These are phyloP conservation scores for Sesia bembeciformis DNA, from an alignment of 2,888 invertebrate genomes.

Conservation along the genomic window DNA sequence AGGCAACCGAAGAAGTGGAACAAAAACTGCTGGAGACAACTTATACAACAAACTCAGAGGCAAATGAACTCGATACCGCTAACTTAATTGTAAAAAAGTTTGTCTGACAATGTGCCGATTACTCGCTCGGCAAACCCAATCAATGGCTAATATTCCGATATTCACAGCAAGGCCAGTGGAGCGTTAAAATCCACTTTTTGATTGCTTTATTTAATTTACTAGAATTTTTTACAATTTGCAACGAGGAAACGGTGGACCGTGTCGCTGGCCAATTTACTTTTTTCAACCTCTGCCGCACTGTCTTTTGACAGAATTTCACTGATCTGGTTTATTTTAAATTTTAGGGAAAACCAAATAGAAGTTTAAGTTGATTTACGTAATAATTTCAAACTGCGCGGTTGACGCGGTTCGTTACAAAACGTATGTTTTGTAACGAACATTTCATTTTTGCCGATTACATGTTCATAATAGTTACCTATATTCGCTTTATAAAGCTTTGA, in stretches of 20 bases:
- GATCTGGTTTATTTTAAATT: constrained; percentile 4
- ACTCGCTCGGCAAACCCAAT: constrained; percentile 37
- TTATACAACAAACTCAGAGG: constrained; percentile 31
- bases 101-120: constrained; percentile 46
- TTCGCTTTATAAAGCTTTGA: too few relatives aligned
- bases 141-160: constrained; percentile 42
- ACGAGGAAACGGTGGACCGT: constrained; percentile 26
- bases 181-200: constrained; percentile 43
- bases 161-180: constrained; percentile 27
- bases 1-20: neutral
- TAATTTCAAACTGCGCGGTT: neutral
- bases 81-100: constrained; percentile 36
- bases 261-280: constrained; percentile 29
- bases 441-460: too few relatives aligned
- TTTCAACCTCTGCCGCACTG: constrained; percentile 20
- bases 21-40: constrained; percentile 7
- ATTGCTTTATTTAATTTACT: constrained; percentile 65
- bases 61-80: constrained; percentile 57
- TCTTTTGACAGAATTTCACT: constrained; percentile 17
- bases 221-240: constrained; percentile 26
- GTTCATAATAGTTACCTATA: too few relatives aligned
- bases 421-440: too few relatives aligned
- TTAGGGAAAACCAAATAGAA: neutral
- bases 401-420: neutral
- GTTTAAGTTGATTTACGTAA: neutral